Evolutionary conservation across 2,888 invertebrate species (phyloP).

Genomic region (Trichogramma evanescens): DNA sequence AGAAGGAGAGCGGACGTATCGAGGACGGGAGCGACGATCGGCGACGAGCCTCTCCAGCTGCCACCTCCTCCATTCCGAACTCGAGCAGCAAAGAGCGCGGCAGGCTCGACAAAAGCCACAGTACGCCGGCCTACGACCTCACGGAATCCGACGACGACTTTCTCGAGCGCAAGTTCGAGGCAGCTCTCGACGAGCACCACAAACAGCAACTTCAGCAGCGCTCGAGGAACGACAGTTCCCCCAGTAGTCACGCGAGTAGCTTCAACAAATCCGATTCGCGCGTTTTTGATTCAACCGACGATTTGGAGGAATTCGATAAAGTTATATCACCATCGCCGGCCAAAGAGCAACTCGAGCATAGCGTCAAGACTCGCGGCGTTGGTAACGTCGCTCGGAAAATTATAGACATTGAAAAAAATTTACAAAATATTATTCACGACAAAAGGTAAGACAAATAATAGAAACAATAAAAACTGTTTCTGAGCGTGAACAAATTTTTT

Average conservation of each 20-base stretch:
- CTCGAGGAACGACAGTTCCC: not conserved
- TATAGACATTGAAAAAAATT: conserved; percentile 27
- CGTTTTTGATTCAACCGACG: conserved; percentile 21
- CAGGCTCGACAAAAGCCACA: conserved; percentile 70
- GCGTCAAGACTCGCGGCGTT: conserved; percentile 7
- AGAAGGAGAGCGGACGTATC: no score
- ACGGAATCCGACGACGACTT: conserved; percentile 39
- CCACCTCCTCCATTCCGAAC: no score
- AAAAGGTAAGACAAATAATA: conserved; percentile 12
- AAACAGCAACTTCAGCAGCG: conserved; percentile 10
- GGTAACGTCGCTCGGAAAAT: conserved; percentile 31
- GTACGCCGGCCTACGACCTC: conserved; percentile 74
- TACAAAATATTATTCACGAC: not conserved
- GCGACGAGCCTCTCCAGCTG: not conserved
- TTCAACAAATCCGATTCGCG: conserved; percentile 33
- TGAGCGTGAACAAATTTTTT: not conserved
- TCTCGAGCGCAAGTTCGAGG: conserved; percentile 21
- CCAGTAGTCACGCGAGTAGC: conserved; percentile 24
- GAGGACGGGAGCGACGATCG: no score
- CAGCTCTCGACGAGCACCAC: conserved; percentile 16
- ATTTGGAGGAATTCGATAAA: conserved; percentile 22
- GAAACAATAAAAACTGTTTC: not conserved
- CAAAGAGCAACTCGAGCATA: conserved; percentile 5
- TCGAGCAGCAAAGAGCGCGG: conserved; percentile 44
- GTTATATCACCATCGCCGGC: conserved; percentile 6